Evolutionary conservation across 2,888 invertebrate genomes (phyloP).

Genomic region (Eledona agricola): DNA sequence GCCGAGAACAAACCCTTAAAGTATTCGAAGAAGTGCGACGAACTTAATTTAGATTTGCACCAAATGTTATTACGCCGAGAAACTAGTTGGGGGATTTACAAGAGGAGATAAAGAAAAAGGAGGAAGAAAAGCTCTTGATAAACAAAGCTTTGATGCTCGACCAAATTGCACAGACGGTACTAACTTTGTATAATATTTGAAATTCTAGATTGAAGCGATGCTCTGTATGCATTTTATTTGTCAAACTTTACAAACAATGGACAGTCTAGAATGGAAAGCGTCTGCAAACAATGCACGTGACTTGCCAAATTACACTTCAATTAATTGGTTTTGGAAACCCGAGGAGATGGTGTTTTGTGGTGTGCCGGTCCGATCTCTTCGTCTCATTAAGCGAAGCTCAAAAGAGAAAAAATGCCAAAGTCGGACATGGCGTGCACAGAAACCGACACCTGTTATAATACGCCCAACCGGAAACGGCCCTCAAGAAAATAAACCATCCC

Average conservation of each 20-base stretch:
- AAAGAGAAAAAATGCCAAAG: too few species aligned
- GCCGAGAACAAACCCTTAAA: too few species aligned
- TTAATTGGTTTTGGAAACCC: slow-evolving; percentile 39
- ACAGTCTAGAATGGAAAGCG: slow-evolving; percentile 27
- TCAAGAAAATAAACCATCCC: too few species aligned
- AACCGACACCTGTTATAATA: too few species aligned
- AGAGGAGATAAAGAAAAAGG: slow-evolving; percentile 9
- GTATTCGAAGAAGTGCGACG: too few species aligned
- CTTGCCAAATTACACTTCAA: slow-evolving; percentile 43
- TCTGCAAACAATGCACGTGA: slow-evolving; percentile 43
- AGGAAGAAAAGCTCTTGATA: slow-evolving; percentile 20
- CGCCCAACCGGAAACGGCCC: too few species aligned
- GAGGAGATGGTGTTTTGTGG: slow-evolving; percentile 4
- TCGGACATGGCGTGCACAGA: too few species aligned
- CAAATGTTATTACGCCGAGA: too few species aligned
- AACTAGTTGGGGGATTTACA: too few species aligned
- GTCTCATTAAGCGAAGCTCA: too few species aligned
- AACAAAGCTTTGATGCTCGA: slow-evolving; percentile 33
- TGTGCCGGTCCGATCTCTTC: background rate
- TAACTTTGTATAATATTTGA: slow-evolving; percentile 34
- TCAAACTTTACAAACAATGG: slow-evolving; percentile 31
- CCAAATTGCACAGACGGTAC: slow-evolving; percentile 30
- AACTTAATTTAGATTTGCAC: too few species aligned
- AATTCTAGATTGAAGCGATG: slow-evolving; percentile 32
- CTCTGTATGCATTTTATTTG: slow-evolving; percentile 32